These are phyloP conservation scores for Patella ulyssiponensis DNA, from an alignment of 2,888 invertebrate species.

Conservation along the genomic window DNA sequence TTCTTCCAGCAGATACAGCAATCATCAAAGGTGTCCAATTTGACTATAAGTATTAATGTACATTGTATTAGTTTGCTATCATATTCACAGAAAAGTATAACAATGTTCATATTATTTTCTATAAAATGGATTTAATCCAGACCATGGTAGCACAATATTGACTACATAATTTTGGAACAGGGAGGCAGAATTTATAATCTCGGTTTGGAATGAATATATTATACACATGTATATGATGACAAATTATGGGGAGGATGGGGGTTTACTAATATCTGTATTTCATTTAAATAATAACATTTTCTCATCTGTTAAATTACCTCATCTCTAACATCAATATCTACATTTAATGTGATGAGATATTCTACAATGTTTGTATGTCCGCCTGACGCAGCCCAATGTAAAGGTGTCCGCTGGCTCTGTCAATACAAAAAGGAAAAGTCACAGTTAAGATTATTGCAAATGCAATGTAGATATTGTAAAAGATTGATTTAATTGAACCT, in stretches of 20 bases:
- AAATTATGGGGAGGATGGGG: too few relatives aligned
- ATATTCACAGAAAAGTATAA: too few relatives aligned
- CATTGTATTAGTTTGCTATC: not conserved
- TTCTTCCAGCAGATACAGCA: constrained; percentile 84
- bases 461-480: not conserved
- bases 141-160: too few relatives aligned
- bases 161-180: too few relatives aligned
- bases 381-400: constrained; percentile 88
- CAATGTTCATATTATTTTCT: too few relatives aligned
- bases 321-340: constrained; percentile 81
- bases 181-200: too few relatives aligned
- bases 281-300: too few relatives aligned
- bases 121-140: too few relatives aligned
- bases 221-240: too few relatives aligned
- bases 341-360: constrained; percentile 79
- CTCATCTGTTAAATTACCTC: constrained; percentile 76
- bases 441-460: not conserved
- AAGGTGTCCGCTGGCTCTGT: constrained; percentile 76
- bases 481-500: not conserved
- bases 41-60: constrained; percentile 45
- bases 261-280: too few relatives aligned
- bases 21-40: constrained; percentile 84
- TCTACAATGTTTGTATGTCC: constrained; percentile 83
- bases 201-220: too few relatives aligned
- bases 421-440: constrained; percentile 32